Evolutionary conservation across 2,113 vertebrate species (phyloP), one percentile per base, ranked within the genome.

Genomic region (Amia ocellicauda): DNA sequence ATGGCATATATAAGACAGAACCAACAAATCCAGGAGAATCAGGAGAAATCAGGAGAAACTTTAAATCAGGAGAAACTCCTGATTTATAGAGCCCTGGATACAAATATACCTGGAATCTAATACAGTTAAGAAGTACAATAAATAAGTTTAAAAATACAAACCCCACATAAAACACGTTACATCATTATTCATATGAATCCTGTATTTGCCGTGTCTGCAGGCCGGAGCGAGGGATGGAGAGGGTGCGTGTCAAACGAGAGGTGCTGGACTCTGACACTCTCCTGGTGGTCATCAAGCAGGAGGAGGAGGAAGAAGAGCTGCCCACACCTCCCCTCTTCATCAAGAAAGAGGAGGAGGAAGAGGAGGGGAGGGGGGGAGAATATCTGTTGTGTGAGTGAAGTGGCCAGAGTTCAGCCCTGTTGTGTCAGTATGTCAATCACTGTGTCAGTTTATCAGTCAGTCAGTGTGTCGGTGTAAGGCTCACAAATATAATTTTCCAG

Each of bases 241-340:
- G 36, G 11, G 22, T 60, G 24, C 28, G n/a, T 52, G 65, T 52
- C 17, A 67, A 54, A 5, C 31, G 40, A 28, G 58, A 50, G 42
- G 28, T 43, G 31, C 13, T 42, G 10, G 52, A 49, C 26, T 11
- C 11, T 19, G 49, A 29, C 17, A 27, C 20, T 10, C 16, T 61
- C 22, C n/a, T 59, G 22, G 22, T 60, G 13, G 29, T 43, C 10
- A 36, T 67, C 29, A 67, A 67, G 49, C 49, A 67, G 20, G 64
- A 58, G 20, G 57, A 42, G 29, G 58, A 56, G 36, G 62, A 67
- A 24, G 47, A n/a, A 16, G 20, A 16, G 7, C 57, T 60, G 50
- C 9, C 7, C n/a, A 13, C 49, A 51, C 26, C 65, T 19, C 11
- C 52, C 20, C 23, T 54, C 8, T 29, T 52, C 22, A 31, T 51